Percentiles rank a stretch among this genome's conserved stretches.
Conservation (phyloP, 2,797 vertebrate genomes). For the Nothura maculosa region DNA sequence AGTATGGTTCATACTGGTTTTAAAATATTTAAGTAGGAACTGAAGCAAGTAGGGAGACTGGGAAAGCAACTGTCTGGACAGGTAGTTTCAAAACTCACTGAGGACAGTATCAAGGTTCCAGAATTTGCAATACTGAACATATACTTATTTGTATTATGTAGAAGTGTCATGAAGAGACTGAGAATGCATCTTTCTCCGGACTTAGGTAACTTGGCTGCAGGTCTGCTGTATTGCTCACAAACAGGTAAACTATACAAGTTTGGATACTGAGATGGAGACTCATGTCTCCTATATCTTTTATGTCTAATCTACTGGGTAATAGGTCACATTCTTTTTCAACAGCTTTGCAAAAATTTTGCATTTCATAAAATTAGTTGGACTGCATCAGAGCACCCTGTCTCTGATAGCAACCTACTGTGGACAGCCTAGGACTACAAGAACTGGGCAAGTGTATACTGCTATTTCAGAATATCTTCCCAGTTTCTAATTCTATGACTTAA, state of each 20-base stretch:
- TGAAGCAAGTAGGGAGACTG: background rate
- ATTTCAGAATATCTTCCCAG: background rate
- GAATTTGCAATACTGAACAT: background rate
- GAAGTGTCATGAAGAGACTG: background rate
- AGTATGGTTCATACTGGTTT: background rate
- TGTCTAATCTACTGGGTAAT: background rate
- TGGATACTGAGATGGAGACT: background rate
- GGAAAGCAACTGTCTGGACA: background rate
- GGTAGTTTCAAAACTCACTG: background rate
- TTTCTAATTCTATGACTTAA: background rate
- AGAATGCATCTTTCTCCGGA: background rate
- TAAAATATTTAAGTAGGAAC: background rate
- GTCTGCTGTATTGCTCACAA: background rate
- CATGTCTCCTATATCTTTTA: fast-evolving
- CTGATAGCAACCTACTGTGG: background rate
- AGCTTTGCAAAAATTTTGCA: background rate
- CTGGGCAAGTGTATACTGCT: background rate
- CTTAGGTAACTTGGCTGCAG: background rate
- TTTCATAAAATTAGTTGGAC: fast-evolving
- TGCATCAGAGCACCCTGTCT: background rate
- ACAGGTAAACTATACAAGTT: background rate
- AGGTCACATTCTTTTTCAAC: fast-evolving
- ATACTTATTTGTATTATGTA: background rate
- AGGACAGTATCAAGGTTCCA: background rate
- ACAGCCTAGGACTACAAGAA: background rate